These are phyloP conservation scores for Pangasianodon gigas DNA, from an alignment of 2,113 vertebrate species.

Conservation along the genomic window DNA sequence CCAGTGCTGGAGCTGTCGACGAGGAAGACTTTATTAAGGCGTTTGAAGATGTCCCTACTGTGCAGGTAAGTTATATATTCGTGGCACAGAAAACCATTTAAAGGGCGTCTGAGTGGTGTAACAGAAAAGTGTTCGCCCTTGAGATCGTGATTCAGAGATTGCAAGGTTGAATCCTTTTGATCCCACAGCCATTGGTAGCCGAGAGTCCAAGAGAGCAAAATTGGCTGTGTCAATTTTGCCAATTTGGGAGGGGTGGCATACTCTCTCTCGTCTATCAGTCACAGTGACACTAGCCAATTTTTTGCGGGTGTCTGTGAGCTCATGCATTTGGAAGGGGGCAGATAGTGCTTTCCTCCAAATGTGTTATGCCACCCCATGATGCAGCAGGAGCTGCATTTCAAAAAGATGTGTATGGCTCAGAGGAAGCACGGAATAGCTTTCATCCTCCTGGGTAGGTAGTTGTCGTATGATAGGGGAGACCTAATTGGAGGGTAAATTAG, in stretches of 20 bases:
- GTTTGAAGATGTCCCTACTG: slow-evolving; percentile 90
- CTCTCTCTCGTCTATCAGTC: neutral
- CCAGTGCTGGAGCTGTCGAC: slow-evolving; percentile 86
- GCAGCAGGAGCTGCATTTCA: neutral
- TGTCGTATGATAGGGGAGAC: neutral
- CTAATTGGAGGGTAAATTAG: neutral
- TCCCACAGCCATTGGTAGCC: neutral
- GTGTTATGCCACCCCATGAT: neutral
- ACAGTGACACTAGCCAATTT: neutral
- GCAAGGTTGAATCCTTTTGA: neutral
- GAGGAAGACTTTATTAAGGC: slow-evolving; percentile 96
- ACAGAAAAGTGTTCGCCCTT: neutral
- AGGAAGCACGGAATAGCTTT: neutral
- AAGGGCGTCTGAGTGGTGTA: neutral
- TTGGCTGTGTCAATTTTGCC: too few relatives aligned
- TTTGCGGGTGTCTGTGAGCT: neutral
- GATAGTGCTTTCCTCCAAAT: neutral
- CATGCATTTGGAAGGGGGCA: neutral
- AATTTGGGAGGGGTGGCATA: neutral
- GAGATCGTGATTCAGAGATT: neutral
- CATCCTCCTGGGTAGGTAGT: neutral
- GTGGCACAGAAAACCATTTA: neutral
- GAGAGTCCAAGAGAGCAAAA: neutral
- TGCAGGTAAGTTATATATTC: slow-evolving; percentile 76
- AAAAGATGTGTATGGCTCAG: neutral